Percentiles rank a stretch among this genome's conserved stretches.
Conservation (phyloP, 2,888 invertebrate genomes). For the Tipula confusa region DNA sequence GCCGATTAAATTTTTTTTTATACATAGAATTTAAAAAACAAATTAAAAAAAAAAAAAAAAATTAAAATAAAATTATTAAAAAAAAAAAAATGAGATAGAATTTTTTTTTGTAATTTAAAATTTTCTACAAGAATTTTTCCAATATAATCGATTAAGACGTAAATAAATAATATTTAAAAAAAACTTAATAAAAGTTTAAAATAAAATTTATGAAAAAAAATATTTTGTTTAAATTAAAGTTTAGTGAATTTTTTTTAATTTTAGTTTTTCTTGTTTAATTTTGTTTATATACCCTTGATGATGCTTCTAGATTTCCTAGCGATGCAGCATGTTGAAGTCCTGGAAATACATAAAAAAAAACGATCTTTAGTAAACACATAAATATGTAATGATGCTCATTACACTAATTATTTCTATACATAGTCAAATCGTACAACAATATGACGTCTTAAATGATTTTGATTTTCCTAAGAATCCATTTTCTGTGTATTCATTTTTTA, state of each 20-base stretch:
- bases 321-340: slow-evolving; percentile 50
- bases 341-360: slow-evolving; percentile 38
- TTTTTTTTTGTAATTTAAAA: not conserved
- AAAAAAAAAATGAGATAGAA: not conserved
- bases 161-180: slow-evolving; percentile 37
- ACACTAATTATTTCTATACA: no score
- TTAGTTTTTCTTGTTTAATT: not conserved
- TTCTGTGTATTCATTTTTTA: no score
- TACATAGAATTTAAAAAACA: slow-evolving; percentile 39
- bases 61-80: not conserved
- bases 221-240: not conserved
- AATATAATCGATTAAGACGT: not conserved
- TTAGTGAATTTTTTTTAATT: not conserved
- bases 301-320: slow-evolving; percentile 49
- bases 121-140: not conserved
- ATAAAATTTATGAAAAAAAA: not conserved
- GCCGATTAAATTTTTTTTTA: slow-evolving; percentile 39
- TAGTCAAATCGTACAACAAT: no score
- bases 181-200: not conserved
- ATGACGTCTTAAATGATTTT: no score
- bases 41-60: not conserved
- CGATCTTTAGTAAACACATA: not conserved
- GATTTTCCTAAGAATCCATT: no score
- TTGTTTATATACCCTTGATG: slow-evolving; percentile 43
- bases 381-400: slow-evolving; percentile 8